Evolutionary conservation across 2,888 invertebrate genomes (phyloP).

Genomic region (Neelides folsomi): DNA sequence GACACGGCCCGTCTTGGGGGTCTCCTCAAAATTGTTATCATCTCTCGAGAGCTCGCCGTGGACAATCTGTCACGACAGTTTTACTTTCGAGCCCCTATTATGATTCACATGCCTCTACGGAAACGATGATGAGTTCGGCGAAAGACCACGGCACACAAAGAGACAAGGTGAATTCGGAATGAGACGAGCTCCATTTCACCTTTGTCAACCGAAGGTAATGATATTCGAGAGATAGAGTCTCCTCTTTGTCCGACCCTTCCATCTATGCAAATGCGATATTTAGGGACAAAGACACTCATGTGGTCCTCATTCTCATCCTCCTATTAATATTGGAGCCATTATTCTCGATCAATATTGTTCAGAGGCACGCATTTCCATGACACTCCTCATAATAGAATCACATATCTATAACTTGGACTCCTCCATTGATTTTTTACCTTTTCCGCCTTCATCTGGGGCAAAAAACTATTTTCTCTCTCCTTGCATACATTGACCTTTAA

Average conservation of each 20-base stretch:
- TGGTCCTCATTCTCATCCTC: too few species aligned
- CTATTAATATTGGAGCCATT: too few species aligned
- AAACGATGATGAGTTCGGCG: not conserved
- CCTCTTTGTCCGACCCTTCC: too few species aligned
- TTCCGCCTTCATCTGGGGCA: too few species aligned
- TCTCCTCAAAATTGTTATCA: conserved; percentile 17
- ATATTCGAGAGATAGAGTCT: too few species aligned
- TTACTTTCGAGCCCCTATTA: not conserved
- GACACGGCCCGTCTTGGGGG: conserved; percentile 23
- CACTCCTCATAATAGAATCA: too few species aligned
- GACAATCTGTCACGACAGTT: conserved; percentile 23
- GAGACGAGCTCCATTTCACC: not conserved
- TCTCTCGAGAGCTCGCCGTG: conserved; percentile 9
- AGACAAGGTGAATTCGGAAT: not conserved
- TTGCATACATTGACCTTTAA: too few species aligned
- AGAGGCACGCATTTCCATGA: conserved; percentile 11
- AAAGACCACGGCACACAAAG: not conserved
- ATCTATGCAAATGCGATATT: too few species aligned
- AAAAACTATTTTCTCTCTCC: too few species aligned
- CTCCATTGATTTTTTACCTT: too few species aligned
- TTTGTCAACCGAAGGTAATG: not conserved
- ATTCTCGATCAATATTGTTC: conserved; percentile 10
- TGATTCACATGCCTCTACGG: not conserved
- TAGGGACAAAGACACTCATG: too few species aligned
- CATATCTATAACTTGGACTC: too few species aligned